A percentile compares a stretch with the other conserved stretches of the same genome.
These are phyloP conservation scores for Dipodomys merriami DNA, from an alignment of 2,113 vertebrate species.

Conservation along the genomic window DNA sequence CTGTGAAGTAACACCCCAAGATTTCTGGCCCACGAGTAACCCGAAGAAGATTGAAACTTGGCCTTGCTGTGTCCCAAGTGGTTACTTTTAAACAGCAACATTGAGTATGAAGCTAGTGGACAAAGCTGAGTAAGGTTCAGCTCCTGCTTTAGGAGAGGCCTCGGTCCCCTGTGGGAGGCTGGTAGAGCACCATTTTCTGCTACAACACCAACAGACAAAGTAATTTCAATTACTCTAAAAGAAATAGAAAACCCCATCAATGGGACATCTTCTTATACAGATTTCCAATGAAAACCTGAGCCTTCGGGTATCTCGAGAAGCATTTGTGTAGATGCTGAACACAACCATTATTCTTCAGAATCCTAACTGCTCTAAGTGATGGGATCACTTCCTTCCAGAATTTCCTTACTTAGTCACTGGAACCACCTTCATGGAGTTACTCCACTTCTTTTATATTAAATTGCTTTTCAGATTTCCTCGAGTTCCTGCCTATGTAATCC, in stretches of 20 bases:
- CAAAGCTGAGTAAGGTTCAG: not conserved
- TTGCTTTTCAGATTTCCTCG: slow-evolving; percentile 62
- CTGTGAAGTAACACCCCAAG: not conserved
- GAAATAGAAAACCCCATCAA: not conserved
- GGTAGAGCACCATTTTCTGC: not conserved
- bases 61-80: not conserved
- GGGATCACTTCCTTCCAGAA: not conserved
- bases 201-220: not conserved
- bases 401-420: not conserved
- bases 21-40: not conserved
- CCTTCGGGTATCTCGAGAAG: not conserved
- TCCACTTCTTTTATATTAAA: slow-evolving; percentile 35
- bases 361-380: not conserved
- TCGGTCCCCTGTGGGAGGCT: not conserved
- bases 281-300: slow-evolving; percentile 59
- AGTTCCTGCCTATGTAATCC: slow-evolving; percentile 32
- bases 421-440: not conserved
- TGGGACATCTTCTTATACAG: slow-evolving; percentile 24
- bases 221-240: slow-evolving; percentile 43
- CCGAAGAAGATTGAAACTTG: not conserved
- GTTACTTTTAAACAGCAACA: not conserved
- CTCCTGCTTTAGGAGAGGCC: not conserved
- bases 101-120: not conserved
- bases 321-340: not conserved
- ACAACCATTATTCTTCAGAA: not conserved